Evolutionary conservation across 2,888 invertebrate genomes (phyloP).

Genomic region (Oscheius onirici): DNA sequence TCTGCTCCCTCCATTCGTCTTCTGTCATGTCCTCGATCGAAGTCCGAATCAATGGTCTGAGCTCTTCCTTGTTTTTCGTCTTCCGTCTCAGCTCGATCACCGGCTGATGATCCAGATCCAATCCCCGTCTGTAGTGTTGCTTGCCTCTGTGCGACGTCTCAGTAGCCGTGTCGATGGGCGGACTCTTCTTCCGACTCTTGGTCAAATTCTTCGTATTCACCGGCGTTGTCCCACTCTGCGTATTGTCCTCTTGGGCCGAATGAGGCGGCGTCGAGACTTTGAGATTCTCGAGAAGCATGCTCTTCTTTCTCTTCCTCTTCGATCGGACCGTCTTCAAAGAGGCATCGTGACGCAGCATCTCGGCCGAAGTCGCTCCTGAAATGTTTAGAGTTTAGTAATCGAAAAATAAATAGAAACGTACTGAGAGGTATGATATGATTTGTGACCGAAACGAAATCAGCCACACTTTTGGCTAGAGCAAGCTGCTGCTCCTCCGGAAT

Average conservation of each 20-base stretch:
- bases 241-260: no score
- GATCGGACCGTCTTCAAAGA: neutral
- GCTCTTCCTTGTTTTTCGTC: neutral
- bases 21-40: neutral
- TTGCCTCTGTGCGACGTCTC: no score
- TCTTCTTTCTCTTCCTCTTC: neutral
- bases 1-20: neutral
- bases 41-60: neutral
- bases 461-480: conserved; percentile 9
- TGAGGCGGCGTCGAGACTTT: no score
- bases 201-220: no score
- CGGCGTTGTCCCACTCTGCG: no score
- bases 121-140: no score
- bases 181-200: no score
- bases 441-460: neutral
- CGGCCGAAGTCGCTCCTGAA: conserved; percentile 19
- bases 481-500: neutral
- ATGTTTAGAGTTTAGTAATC: neutral
- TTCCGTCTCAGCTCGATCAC: neutral
- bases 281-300: no score
- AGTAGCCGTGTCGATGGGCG: no score
- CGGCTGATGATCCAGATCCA: neutral
- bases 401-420: no score
- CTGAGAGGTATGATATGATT: conserved; percentile 14
- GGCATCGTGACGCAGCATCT: neutral